Evolutionary conservation across 2,113 vertebrate species (phyloP).

Genomic region (Onychostoma macrolepis): DNA sequence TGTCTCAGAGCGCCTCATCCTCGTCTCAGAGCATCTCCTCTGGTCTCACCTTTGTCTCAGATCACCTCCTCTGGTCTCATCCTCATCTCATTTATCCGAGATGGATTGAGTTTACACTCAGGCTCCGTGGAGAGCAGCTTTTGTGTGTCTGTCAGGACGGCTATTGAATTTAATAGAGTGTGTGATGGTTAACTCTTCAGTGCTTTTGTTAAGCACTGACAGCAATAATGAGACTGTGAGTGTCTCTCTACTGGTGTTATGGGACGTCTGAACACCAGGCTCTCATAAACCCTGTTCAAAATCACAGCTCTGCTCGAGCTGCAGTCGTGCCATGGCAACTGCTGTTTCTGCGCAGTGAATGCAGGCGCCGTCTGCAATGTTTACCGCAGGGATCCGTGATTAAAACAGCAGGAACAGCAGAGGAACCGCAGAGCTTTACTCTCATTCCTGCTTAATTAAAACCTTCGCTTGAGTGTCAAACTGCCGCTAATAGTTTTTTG

Average conservation of each 20-base stretch:
- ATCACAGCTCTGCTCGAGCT: background rate
- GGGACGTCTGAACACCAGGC: background rate
- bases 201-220: conserved; percentile 54
- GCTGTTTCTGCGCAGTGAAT: background rate
- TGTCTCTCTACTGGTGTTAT: background rate
- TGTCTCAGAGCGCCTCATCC: too few relatives aligned
- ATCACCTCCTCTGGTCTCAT: background rate
- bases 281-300: background rate
- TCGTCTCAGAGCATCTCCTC: too few relatives aligned
- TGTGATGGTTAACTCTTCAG: conserved; percentile 53
- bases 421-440: background rate
- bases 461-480: conserved; percentile 34
- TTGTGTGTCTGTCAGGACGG: conserved; percentile 52
- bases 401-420: conserved; percentile 27
- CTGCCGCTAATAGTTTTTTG: conserved; percentile 29
- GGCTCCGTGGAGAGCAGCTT: conserved; percentile 37
- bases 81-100: background rate
- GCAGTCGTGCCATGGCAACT: background rate
- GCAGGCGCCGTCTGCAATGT: conserved; percentile 14
- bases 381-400: conserved; percentile 34
- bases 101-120: conserved; percentile 48
- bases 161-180: conserved; percentile 51
- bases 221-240: conserved; percentile 43
- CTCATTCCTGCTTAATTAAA: conserved; percentile 41
- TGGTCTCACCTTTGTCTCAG: background rate